Base-by-base conservation (phyloP, 2,888 invertebrate species). In the Altica lythri region DNA sequence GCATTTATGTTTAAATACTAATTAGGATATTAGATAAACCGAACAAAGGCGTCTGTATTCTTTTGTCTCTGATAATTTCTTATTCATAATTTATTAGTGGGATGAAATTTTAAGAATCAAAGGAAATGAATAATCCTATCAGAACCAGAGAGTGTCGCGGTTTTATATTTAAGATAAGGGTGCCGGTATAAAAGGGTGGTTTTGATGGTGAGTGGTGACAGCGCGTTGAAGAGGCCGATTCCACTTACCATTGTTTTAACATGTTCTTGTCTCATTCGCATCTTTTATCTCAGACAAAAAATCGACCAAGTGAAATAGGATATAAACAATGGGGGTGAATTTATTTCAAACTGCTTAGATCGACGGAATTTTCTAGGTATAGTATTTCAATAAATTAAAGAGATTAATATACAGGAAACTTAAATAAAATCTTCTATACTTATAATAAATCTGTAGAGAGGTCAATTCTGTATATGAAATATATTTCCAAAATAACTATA, bases 201-300 rank as follows among this genome's bases (percentile, higher is more conserved):
- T n/a, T n/a, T n/a, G n/a, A n/a, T 46, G 46, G 46, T 18, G 46
- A 32, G 16, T 62, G 52, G 50, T 49, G 60, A 62, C 62, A 64
- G 61, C 46, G 56, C 50, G 50, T 55, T 67, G 58, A 63, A 68
- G 66, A 64, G 66, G 57, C 60, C 65, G 60, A 59, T 61, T 50
- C 65, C 68, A 65, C 70, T 69, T 55, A 56, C 70, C 65, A 72
- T 72, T 72, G 72, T 72, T 72, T 72, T 69, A 71, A 62, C 70
- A 70, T 70, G 72, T 70, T 67, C 70, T 71, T 69, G 68, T 71
- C 70, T 64, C 66, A 68, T 69, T 68, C 58, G n/a, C 67, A 69
- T 70, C 69, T 69, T 68, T 66, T 62, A 61, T 67, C 61, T 47
- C n/a, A 46, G 61, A 54, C 60, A 67, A 66, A 65, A 65, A 67